These are phyloP conservation scores for Aplochiton taeniatus DNA, from an alignment of 2,797 vertebrate species.

Conservation along the genomic window DNA sequence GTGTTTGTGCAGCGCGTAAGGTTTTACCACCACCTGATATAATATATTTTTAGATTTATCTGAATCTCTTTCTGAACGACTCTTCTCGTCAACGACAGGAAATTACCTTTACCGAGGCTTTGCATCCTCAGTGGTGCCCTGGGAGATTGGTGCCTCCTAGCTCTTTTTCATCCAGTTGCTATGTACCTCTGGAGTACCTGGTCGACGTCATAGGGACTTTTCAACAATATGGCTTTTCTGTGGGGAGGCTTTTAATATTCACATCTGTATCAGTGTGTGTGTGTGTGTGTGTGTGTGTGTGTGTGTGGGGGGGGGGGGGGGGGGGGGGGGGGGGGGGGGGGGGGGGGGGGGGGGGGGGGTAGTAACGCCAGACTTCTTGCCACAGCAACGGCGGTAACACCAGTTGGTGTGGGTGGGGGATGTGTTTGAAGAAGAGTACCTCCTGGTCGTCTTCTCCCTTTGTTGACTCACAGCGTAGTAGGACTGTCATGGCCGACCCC, in stretches of 20 bases:
- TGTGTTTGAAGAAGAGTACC: slow-evolving; percentile 44
- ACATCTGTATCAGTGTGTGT: too few relatives aligned
- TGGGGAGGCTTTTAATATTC: not conserved
- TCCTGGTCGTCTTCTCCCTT: slow-evolving; percentile 32
- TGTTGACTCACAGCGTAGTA: slow-evolving; percentile 22
- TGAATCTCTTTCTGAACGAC: slow-evolving; percentile 41
- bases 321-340: too few relatives aligned
- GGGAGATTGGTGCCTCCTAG: not conserved
- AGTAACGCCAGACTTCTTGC: too few relatives aligned
- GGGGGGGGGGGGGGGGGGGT: too few relatives aligned
- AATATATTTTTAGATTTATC: slow-evolving; percentile 57
- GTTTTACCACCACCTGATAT: slow-evolving; percentile 59
- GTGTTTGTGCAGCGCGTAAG: slow-evolving; percentile 31
- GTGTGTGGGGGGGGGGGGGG: too few relatives aligned
- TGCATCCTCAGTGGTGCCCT: not conserved
- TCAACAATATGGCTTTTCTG: too few relatives aligned
- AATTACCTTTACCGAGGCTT: not conserved
- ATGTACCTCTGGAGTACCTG: not conserved
- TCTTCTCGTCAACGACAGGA: not conserved
- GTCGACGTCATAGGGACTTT: not conserved
- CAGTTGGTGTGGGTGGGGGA: not conserved
- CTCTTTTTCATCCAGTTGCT: slow-evolving; percentile 3
- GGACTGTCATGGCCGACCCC: not conserved
- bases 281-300: too few relatives aligned
- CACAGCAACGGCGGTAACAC: too few relatives aligned